phyloP scores from a whole-genome alignment of 2,888 invertebrate species.

The Notodonta ziczac region DNA sequence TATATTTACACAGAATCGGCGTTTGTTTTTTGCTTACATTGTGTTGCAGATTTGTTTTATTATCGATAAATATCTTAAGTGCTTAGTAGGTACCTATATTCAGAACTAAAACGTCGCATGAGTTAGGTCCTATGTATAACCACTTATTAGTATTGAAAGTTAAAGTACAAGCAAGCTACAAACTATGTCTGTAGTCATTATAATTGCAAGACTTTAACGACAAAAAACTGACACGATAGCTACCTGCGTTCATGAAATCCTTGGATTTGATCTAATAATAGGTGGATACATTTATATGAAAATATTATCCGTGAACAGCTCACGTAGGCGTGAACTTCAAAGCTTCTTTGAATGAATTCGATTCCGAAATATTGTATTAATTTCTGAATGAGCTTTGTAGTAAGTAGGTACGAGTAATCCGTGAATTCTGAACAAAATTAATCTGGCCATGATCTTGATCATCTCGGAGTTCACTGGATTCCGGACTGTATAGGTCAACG shows the following conservation, averaged over 20 bases:
- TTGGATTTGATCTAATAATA: too few relatives aligned
- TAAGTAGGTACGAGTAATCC: background rate
- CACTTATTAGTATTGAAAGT: background rate
- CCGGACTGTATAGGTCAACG: conserved; percentile 7
- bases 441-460: conserved; percentile 26
- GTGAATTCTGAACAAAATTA: conserved; percentile 4
- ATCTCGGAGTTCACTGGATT: conserved; percentile 21
- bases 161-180: background rate
- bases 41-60: too few relatives aligned
- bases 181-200: background rate
- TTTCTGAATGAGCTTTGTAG: background rate
- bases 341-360: background rate
- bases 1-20: conserved; percentile 2
- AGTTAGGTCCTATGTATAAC: background rate
- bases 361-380: background rate
- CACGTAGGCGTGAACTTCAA: background rate
- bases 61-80: too few relatives aligned
- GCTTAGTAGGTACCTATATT: too few relatives aligned
- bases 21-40: background rate
- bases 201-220: background rate
- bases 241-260: too few relatives aligned
- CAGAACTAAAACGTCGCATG: background rate
- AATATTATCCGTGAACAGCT: background rate
- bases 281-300: background rate
- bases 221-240: background rate